These are phyloP conservation scores for Dasypus novemcinctus DNA, from an alignment of 2,113 vertebrate genomes.

Conservation along the genomic window DNA sequence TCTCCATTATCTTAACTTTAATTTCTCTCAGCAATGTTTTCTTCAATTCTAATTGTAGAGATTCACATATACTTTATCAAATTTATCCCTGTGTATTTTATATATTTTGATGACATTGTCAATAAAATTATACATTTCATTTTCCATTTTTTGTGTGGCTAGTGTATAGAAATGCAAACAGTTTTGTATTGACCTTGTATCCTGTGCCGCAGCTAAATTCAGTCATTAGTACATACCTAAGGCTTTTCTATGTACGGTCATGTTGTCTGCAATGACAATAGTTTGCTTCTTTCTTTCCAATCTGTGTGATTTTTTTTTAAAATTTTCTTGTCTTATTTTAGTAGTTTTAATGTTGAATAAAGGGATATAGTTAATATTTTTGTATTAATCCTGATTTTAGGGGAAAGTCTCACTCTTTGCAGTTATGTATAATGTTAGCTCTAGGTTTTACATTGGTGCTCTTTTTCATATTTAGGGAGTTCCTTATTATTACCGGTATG, in stretches of 20 bases:
- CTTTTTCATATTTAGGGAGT: neutral
- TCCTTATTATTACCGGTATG: neutral
- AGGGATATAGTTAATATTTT: neutral
- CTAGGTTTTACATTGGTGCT: neutral
- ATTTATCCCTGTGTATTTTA: neutral
- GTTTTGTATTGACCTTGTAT: neutral
- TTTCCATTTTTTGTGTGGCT: neutral
- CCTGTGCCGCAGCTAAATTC: neutral
- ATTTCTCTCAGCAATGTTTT: neutral
- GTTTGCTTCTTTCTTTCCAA: neutral
- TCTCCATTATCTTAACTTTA: conserved; percentile 1
- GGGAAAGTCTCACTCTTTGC: neutral
- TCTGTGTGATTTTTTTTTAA: neutral
- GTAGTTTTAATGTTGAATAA: neutral
- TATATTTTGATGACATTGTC: neutral
- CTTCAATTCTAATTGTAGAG: neutral
- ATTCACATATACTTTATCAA: neutral
- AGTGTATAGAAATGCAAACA: neutral
- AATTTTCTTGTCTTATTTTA: neutral
- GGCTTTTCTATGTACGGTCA: neutral
- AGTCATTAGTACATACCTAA: neutral
- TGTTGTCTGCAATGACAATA: neutral
- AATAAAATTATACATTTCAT: neutral
- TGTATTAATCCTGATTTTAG: neutral
- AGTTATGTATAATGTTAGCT: no score